Base-by-base conservation (phyloP, 2,888 invertebrate genomes). In the Diarsia dahlii region DNA sequence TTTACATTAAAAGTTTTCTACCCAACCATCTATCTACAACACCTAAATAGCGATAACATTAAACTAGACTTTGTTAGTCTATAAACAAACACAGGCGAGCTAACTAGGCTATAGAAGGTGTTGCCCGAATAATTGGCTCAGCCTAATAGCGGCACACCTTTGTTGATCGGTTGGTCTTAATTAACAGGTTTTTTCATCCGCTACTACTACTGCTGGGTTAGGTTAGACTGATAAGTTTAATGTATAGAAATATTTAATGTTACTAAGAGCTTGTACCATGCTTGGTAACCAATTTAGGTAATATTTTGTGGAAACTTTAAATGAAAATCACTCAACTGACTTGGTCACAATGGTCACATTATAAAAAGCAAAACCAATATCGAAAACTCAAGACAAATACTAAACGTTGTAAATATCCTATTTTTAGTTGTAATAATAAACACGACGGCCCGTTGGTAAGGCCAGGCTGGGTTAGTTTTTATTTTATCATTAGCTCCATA, bases 91-190 rank as follows among this genome's bases (percentile, higher is more conserved):
- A 77, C 23, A 73, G 45, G 48, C 45, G 54, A 46, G 13, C n/a
- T 18, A 63, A 50, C 48, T 54, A 52, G 46, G 28, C 10, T n/a
- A 39, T 45, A 68, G 23, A 52, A 74, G 68, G 68, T 79, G 78
- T 71, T 69, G 46, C 56, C 75, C 39, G 73, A 86, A 78, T 81
- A 86, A 86, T 81, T 78, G 81, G 69, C 58, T 62, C 76, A 28
- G 75, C 64, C 74, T 80, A 81, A 84, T 80, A 80, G 65, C 72
- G 74, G 71, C 82, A 50, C 82, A 12, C 86, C 86, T 82, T 78
- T 75, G 85, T 74, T 66, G 63, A 72, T 71, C 71, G 66, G 50
- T 79, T 64, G 68, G 67, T 83, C 80, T 84, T 85, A 80, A 86
- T 86, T 80, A 76, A 76, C 62, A 58, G 62, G 18, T 46, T 74